Base-by-base conservation (phyloP, 1,140 invertebrate species). In the Tribolium madens region DNA sequence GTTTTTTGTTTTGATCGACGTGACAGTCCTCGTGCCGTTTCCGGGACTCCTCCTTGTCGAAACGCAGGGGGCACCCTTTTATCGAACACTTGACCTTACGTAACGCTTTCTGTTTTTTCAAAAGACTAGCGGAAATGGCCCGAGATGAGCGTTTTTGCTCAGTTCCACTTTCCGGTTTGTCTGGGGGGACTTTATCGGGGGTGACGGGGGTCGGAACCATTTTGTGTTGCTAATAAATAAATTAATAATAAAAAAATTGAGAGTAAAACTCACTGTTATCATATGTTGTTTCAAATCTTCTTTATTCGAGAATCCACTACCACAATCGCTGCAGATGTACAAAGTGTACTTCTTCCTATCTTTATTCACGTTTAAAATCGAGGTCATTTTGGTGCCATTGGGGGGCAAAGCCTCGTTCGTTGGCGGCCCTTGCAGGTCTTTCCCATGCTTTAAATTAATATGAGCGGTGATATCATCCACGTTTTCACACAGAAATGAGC, bases 21-120 rank as follows among this genome's bases (percentile, higher is more conserved):
- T 91, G 90, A 78, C 88, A 90, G 13, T 84, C 81, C 0, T 82
- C 80, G 76, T 91, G 90, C 69, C 87, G 82, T 18, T 86, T 79
- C 80, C 88, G 84, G 46, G 86, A 86, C 1, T 87, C 84, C 1
- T 84, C 81, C n/a, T 85, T 84, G 60, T 86, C 84, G 78, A 91
- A 91, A 79, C 88, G 87, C 18, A 88, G 88, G 0, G 82, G 75
- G 77, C 90, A 90, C 14, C 85, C 86, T 64, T 86, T 84, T 33
- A 87, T 83, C 15, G 84, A 82, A 80, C 90, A 91, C 70, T 81
- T 83, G 1, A 83, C 46, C 78, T 78, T 79, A 21, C 80, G 79
- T n/a, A 76, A 36, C 7, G 79, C 71, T 68, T 79, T 83, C 47
- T 82, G 78, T 70, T 81, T 80, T 57, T 80, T 76, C 48, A 76